Percentiles rank a stretch among this genome's conserved stretches.
Conservation (phyloP, 2,888 invertebrate species). For the Diogma glabrata region DNA sequence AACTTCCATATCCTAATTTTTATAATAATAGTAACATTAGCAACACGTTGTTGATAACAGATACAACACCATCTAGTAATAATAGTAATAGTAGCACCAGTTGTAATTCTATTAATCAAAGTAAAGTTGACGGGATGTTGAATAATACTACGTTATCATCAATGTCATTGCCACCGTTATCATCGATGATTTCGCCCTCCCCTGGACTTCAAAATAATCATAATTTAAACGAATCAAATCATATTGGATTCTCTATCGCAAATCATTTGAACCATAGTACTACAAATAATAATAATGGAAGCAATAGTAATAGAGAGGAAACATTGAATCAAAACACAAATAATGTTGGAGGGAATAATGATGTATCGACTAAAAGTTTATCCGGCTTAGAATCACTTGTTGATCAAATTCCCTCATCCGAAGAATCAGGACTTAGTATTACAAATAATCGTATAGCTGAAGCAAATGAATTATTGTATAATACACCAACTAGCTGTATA, state of each 20-base stretch:
- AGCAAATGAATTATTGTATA: neutral
- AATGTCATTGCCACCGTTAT: slow-evolving; percentile 27
- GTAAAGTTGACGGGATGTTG: slow-evolving; percentile 12
- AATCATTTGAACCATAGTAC: too few species aligned
- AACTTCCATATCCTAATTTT: too few species aligned
- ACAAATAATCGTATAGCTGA: slow-evolving; percentile 37
- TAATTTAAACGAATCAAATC: neutral
- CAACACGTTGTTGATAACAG: neutral
- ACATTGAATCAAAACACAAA: slow-evolving; percentile 12
- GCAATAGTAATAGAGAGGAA: neutral
- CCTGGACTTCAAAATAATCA: neutral
- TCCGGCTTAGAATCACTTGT: slow-evolving; percentile 81
- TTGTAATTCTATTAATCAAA: slow-evolving; percentile 13
- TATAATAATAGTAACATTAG: too few species aligned
- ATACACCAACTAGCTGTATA: slow-evolving; percentile 15
- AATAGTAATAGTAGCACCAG: slow-evolving; percentile 26
- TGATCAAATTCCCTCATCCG: slow-evolving; percentile 83
- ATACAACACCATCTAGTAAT: slow-evolving; percentile 18
- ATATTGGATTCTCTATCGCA: too few species aligned
- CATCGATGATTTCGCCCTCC: neutral
- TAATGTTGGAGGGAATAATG: slow-evolving; percentile 28
- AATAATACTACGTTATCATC: slow-evolving; percentile 20
- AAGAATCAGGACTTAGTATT: slow-evolving; percentile 38
- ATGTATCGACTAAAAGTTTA: slow-evolving; percentile 74
- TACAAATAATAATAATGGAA: slow-evolving; percentile 1